Conservation (phyloP, 1,140 invertebrate genomes). For the Mya arenaria region DNA sequence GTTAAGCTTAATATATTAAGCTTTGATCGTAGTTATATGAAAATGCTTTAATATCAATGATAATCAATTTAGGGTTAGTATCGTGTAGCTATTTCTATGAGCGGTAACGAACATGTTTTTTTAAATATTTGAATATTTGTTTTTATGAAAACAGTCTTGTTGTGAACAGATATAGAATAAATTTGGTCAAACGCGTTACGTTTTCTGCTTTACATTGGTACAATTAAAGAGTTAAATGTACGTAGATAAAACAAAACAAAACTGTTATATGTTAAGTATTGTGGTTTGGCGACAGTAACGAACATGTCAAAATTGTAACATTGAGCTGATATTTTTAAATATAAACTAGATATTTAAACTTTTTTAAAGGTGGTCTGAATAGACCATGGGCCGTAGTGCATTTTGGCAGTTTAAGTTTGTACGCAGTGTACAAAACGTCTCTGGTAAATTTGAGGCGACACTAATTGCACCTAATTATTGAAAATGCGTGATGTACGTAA, state of each 20-base stretch:
- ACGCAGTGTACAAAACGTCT: neutral
- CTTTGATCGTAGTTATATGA: neutral
- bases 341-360: too few relatives aligned
- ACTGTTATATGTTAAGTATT: neutral
- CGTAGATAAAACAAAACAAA: neutral
- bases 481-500: too few relatives aligned
- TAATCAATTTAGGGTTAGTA: too few relatives aligned
- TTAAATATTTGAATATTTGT: neutral
- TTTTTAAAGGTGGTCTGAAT: neutral
- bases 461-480: constrained; percentile 2
- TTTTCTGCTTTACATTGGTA: neutral
- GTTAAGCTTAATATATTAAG: neutral
- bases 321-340: neutral
- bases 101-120: constrained; percentile 12
- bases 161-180: neutral
- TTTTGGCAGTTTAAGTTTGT: neutral
- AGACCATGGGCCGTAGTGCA: neutral
- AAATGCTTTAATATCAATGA: neutral
- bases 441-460: neutral
- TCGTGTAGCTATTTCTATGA: neutral
- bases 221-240: neutral
- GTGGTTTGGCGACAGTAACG: constrained; percentile 16
- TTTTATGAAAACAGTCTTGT: neutral
- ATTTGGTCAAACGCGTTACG: neutral
- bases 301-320: constrained; percentile 36